Percentiles rank a stretch among this genome's conserved stretches.
Conservation (phyloP, 53 echinoderm and acorn worm species). For the Zoroaster sp. region DNA sequence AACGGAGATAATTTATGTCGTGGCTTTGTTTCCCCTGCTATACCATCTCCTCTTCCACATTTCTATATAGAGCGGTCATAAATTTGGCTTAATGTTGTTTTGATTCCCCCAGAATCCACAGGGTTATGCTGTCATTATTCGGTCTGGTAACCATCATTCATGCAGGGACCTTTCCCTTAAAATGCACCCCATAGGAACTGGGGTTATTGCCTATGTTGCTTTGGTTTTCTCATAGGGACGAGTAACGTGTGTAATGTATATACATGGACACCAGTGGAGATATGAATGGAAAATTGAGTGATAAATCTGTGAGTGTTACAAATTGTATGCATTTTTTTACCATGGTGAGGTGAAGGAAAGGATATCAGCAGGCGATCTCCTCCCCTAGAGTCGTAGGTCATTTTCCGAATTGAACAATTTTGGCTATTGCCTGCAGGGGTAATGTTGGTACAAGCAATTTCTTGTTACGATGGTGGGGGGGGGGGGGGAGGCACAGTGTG, state of each 20-base stretch:
- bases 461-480: too few species aligned
- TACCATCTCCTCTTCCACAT: neutral
- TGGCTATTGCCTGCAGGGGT: too few species aligned
- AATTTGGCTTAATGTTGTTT: constrained; percentile 19
- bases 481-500: neutral
- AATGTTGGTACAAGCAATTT: too few species aligned
- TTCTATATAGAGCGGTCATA: neutral
- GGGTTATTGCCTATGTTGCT: neutral
- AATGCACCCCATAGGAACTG: constrained; percentile 3
- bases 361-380: too few species aligned
- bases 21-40: neutral
- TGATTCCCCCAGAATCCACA: neutral
- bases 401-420: too few species aligned
- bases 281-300: neutral
- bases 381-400: too few species aligned
- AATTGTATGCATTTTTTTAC: constrained; percentile 6
- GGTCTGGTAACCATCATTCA: constrained; percentile 49
- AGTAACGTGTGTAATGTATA: neutral
- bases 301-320: neutral
- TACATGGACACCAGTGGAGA: neutral
- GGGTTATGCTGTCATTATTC: constrained; percentile 3
- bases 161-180: neutral
- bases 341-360: neutral
- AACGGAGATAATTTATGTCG: neutral
- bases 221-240: neutral